Evolutionary conservation across 2,888 invertebrate genomes (phyloP).

Genomic region (Pyrgus malvae): DNA sequence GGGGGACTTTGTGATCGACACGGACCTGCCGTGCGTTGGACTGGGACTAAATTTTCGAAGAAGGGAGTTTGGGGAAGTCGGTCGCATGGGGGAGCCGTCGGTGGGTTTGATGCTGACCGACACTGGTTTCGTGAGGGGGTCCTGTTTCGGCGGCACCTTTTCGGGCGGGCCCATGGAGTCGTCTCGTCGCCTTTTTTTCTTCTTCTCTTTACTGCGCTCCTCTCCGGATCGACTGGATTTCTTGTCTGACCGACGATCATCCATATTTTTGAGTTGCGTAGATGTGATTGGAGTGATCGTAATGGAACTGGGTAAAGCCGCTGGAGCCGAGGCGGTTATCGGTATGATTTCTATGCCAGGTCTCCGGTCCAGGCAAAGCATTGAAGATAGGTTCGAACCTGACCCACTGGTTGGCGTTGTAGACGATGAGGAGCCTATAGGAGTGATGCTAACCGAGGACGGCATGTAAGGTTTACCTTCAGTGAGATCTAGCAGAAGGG

Average conservation of each 20-base stretch:
- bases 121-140: conserved; percentile 86
- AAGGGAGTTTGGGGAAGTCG: conserved; percentile 85
- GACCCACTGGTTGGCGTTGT: conserved; percentile 85
- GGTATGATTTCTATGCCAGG: conserved; percentile 94
- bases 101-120: conserved; percentile 88
- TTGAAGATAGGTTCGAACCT: conserved; percentile 78
- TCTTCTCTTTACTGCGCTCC: conserved; percentile 83
- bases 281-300: conserved; percentile 92
- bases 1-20: conserved; percentile 84
- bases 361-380: conserved; percentile 85
- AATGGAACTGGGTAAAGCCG: conserved; percentile 89
- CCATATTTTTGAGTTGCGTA: conserved; percentile 75
- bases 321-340: conserved; percentile 83
- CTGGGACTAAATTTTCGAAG: conserved; percentile 87
- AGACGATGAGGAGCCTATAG: conserved; percentile 72
- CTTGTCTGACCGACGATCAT: conserved; percentile 73
- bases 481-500: conserved; percentile 76
- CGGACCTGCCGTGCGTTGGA: conserved; percentile 84
- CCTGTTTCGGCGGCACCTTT: conserved; percentile 88
- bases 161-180: conserved; percentile 92
- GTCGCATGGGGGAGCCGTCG: conserved; percentile 82
- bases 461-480: conserved; percentile 80
- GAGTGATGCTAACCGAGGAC: conserved; percentile 77
- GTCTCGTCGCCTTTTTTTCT: conserved; percentile 88
- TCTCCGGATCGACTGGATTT: conserved; percentile 71